Conservation (phyloP, 2,113 vertebrate genomes). For the Hypanus sabinus region DNA sequence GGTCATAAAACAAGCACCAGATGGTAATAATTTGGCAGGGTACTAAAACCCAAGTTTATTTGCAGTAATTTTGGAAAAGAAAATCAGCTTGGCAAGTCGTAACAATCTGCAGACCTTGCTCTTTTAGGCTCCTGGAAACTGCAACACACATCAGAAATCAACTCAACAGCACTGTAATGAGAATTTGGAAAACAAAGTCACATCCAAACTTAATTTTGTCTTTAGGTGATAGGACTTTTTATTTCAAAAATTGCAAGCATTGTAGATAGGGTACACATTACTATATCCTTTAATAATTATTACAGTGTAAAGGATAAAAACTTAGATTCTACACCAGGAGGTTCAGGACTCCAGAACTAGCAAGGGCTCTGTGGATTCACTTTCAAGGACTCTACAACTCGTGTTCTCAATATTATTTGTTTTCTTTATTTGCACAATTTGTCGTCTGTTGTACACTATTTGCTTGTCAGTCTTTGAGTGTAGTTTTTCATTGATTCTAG, state of each 20-base stretch:
- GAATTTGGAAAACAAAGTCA: background rate
- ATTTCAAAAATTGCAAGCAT: background rate
- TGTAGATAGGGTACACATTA: background rate
- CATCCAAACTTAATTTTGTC: background rate
- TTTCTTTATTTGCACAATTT: too few relatives aligned
- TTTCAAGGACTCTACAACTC: too few relatives aligned
- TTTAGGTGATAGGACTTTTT: background rate
- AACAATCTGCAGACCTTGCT: background rate
- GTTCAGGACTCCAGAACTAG: too few relatives aligned
- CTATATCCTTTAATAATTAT: background rate
- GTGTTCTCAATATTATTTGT: too few relatives aligned
- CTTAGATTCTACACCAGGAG: too few relatives aligned
- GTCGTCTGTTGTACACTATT: too few relatives aligned
- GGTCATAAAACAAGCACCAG: conserved; percentile 6
- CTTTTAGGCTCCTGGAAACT: background rate
- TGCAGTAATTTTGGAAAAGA: background rate
- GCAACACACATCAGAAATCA: background rate
- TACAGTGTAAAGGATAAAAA: too few relatives aligned
- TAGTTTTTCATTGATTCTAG: too few relatives aligned
- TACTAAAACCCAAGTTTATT: background rate
- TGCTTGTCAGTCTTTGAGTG: too few relatives aligned
- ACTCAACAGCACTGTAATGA: background rate
- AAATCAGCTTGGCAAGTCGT: background rate
- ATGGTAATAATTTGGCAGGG: background rate
- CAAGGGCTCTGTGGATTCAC: too few relatives aligned